phyloP scores from a whole-genome alignment of 2,888 invertebrate genomes.

The Hirtodrosophila histrioides region DNA sequence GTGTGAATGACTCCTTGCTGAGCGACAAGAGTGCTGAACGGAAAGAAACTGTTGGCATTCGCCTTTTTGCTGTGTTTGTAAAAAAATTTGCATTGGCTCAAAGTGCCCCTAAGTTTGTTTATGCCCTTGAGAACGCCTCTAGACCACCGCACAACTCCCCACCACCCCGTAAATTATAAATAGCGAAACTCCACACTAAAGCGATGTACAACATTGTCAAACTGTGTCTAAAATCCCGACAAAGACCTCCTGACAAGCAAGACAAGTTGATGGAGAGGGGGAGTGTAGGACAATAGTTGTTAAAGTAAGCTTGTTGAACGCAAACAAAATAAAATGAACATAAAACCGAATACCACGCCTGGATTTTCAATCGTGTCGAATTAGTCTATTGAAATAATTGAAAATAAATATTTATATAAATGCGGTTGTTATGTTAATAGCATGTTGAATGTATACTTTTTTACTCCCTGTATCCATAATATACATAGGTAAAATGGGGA shows the following conservation, averaged over 20 bases:
- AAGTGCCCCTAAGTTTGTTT: slow-evolving; percentile 46
- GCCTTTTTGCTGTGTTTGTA: slow-evolving; percentile 70
- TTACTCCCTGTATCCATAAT: no score
- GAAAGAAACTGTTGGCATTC: slow-evolving; percentile 6
- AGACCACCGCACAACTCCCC: slow-evolving; percentile 46
- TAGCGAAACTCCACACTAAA: slow-evolving; percentile 38
- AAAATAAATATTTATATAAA: no score
- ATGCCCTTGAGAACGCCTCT: slow-evolving; percentile 38
- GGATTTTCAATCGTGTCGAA: no score
- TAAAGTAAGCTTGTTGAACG: slow-evolving; percentile 14
- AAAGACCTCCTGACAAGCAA: slow-evolving; percentile 38
- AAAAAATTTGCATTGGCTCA: slow-evolving; percentile 33
- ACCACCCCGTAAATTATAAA: slow-evolving; percentile 68
- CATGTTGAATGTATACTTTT: no score
- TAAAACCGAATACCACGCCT: neutral
- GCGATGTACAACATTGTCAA: slow-evolving; percentile 19
- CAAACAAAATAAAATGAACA: slow-evolving; percentile 28
- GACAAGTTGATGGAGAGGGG: slow-evolving; percentile 12
- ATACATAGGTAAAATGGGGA: no score
- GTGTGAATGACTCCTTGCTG: slow-evolving; percentile 28
- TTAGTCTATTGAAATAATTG: no score
- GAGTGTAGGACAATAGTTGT: slow-evolving; percentile 15
- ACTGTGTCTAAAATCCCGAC: slow-evolving; percentile 22
- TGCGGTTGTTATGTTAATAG: no score
- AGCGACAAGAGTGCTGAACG: neutral